Base-by-base conservation (phyloP, 2,113 vertebrate species). In the Ursus arctos region DNA sequence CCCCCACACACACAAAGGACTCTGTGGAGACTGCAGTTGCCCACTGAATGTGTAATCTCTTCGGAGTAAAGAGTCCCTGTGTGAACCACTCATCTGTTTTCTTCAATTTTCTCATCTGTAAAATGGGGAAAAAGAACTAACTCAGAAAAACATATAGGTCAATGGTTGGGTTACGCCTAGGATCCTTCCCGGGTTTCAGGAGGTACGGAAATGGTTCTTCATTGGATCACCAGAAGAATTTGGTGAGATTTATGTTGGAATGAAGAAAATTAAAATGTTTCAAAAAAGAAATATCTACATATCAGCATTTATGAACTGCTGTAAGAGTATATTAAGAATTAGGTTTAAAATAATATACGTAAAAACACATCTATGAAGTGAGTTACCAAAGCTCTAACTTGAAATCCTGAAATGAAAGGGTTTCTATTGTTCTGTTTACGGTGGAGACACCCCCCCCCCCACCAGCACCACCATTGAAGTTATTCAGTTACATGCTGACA, bases 401-500 rank as follows among this genome's bases (percentile, higher is more conserved):
- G 59, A 86, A 90, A 85, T 88, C 53, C 3, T 40, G 77, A 94
- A 96, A 94, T 4, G 33, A 96, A 89, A 91, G 63, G 61, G 65
- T 94, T 98, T 96, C 96, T 88, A 98, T 98, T 98, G 98, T 98
- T 98, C 97, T 95, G 2, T 87, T 96, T 87, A 47, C 1, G 9
- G 77, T 21, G 95, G 94, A 82, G 85, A 81, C 90, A 80, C 1
- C 63, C n/a, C 65, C 71, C 71, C 82, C 77, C 3, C 13, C 22
- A 22, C 24, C 85, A 49, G 36, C 61, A 15, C 6, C 63, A 36
- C 36, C 87, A 26, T 61, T 36, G 36, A 72, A 10, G 80, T 97
- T 96, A 26, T n/a, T 87, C 84, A 95, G 98, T 98, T 97, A 94
- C 81, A 91, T 83, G 96, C 98, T 98, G 99, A 97, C 99, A 99